Base-by-base conservation (phyloP, 2,113 vertebrate species). In the Thermophis baileyi region DNA sequence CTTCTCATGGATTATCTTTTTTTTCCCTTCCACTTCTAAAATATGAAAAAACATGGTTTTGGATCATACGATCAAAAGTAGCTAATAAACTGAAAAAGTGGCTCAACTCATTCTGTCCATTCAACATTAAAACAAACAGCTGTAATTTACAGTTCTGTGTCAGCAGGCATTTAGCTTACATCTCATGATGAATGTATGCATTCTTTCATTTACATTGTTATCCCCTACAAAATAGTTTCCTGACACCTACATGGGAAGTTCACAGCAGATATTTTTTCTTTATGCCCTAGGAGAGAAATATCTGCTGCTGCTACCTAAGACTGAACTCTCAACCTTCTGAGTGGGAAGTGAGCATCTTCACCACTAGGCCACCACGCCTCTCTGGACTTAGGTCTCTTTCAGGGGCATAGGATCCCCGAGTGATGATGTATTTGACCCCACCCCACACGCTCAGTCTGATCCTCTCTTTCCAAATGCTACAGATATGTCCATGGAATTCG, bases 1-100 rank as follows among this genome's bases (percentile, higher is more conserved):
- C 95, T 96, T 96, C 49, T 96, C 96, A 54, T 88, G 87, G 91
- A 92, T 95, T 90, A 92, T 54, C 87, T 94, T 96, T 93, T 95
- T 95, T 1, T 25, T 95, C 90, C 96, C 95, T 94, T 95, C 30
- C 51, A 94, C 85, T 94, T 95, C 96, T 93, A 50, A 63, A 90
- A 54, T 40, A 96, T 3, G 89, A 92, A 57, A 57, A 57, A 53
- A 54, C 20, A 74, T 89, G 8, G 3, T 2, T 89, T 89, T 93
- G 55, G 55, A 35, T 93, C 46, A 27, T 12, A 93, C 0, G 4
- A 2, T 44, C 30, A 69, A 11, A 53, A 40, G 6, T 24, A 88
- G 35, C 14, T 16, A 27, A 30, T 40, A 81, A 20, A 81, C 27
- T 53, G n/a, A 47, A 25, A 22, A 5, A 92, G 55, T 40, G 0